phyloP scores from a whole-genome alignment of 2,797 vertebrate species.

The Epinephelus malabaricus region DNA sequence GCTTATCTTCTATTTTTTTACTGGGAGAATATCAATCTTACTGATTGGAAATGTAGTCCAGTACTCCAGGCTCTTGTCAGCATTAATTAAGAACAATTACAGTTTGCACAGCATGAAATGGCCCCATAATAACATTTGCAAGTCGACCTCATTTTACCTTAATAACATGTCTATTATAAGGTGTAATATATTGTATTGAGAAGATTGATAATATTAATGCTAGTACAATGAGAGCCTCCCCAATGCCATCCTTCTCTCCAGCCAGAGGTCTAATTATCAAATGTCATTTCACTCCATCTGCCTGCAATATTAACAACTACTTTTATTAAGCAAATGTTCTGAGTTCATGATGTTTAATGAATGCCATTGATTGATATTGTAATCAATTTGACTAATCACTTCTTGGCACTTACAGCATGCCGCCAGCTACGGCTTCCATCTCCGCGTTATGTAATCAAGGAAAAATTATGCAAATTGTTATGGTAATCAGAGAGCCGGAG shows the following conservation, averaged over 20 bases:
- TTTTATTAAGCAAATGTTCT: constrained; percentile 55
- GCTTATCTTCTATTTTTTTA: constrained; percentile 7
- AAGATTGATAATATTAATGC: constrained; percentile 18
- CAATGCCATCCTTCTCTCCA: constrained; percentile 1
- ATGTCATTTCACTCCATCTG: constrained; percentile 20
- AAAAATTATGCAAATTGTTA: constrained; percentile 67
- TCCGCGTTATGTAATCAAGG: constrained; percentile 69
- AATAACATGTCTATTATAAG: constrained; percentile 3
- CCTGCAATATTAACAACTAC: constrained; percentile 27
- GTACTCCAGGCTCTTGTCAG: constrained; percentile 27
- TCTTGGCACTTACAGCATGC: constrained; percentile 53
- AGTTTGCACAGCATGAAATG: constrained; percentile 41
- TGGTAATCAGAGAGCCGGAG: constrained; percentile 65
- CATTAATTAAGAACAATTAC: constrained; percentile 41
- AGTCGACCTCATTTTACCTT: constrained; percentile 15
- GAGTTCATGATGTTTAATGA: constrained; percentile 56
- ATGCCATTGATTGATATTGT: constrained; percentile 64
- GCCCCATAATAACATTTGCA: constrained; percentile 35
- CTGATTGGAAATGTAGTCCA: constrained; percentile 19
- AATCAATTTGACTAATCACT: constrained; percentile 64
- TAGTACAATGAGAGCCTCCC: constrained; percentile 15
- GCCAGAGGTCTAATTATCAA: constrained; percentile 21
- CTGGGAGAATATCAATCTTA: constrained; percentile 7
- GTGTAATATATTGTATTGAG: constrained; percentile 5
- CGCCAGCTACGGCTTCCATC: constrained; percentile 45